Evolutionary conservation across 2,888 invertebrate genomes (phyloP), one percentile per base, ranked within the genome.

Genomic region (Leptopilina syphax): DNA sequence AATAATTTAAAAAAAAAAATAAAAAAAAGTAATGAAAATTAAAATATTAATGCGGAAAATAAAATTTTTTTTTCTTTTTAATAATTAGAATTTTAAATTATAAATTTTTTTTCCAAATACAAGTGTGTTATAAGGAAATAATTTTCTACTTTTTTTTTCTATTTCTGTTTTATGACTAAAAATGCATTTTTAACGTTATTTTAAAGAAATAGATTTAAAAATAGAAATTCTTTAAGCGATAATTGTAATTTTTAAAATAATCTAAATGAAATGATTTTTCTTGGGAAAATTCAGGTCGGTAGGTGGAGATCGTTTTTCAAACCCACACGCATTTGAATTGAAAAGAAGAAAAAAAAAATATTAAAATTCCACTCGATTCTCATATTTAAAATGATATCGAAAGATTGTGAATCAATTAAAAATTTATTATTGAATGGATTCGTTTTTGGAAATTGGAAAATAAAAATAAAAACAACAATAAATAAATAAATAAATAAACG

Each of bases 261-360:
- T 54, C 13, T 34, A 66, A 68, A 4, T 27, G n/a, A 18, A 50
- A 50, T 24, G 24, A 68, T 10, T 50, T 24, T 68, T 27, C 50
- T 68, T 50, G 6, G 1, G 1, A 68, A 50, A 41, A 66, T 50
- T 50, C 24, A 13, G 50, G 50, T 68, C 50, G 50, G 68, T 50
- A 50, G 68, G 68, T 68, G 68, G 47, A 68, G 24, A 44, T 50
- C 68, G 13, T 68, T 68, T 50, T 68, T 50, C 24, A 68, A 68
- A 24, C 68, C 68, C 68, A 68, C 68, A 27, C 27, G 47, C 27
- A 50, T 18, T 18, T 18, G 18, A 18, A 18, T 18, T 18, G 18
- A 18, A 18, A 18, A 18, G 18, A 18, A 18, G 18, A 18, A 18
- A 18, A 18, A 18, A 10, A 44, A 6, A 18, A 44, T 68, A 12